Conservation (phyloP, 2,888 invertebrate species). For the Caenorhabditis drosophilae region DNA sequence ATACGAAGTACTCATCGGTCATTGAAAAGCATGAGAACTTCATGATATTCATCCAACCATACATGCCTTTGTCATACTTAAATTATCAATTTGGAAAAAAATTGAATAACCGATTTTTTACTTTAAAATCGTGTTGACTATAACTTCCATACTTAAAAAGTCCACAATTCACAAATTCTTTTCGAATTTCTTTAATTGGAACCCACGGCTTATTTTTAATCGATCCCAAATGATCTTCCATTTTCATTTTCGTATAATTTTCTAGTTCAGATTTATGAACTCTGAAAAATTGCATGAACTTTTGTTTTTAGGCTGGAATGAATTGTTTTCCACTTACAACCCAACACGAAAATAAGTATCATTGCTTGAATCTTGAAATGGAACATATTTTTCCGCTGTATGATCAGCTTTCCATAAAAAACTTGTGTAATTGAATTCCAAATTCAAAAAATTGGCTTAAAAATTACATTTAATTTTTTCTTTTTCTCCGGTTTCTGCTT, state of each 20-base stretch:
- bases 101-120: constrained; percentile 5
- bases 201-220: constrained; percentile 57
- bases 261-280: constrained; percentile 37
- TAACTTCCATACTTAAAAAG: constrained; percentile 45
- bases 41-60: constrained; percentile 57
- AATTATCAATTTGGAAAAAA: constrained; percentile 5
- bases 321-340: constrained; percentile 29
- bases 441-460: constrained; percentile 38
- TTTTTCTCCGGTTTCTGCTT: neutral
- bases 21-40: constrained; percentile 51
- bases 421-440: constrained; percentile 43
- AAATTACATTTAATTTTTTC: too few species aligned
- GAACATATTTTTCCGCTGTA: constrained; percentile 43
- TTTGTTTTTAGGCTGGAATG: neutral
- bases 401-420: constrained; percentile 35
- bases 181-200: constrained; percentile 44
- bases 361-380: constrained; percentile 49
- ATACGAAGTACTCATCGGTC: constrained; percentile 39
- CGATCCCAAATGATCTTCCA: constrained; percentile 42
- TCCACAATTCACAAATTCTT: constrained; percentile 54
- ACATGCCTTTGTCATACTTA: constrained; percentile 59
- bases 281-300: constrained; percentile 20
- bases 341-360: constrained; percentile 51
- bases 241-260: constrained; percentile 43
- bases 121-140: constrained; percentile 51